Evolutionary conservation across 2,113 vertebrate genomes (phyloP).

Genomic region (Labrus mixtus): DNA sequence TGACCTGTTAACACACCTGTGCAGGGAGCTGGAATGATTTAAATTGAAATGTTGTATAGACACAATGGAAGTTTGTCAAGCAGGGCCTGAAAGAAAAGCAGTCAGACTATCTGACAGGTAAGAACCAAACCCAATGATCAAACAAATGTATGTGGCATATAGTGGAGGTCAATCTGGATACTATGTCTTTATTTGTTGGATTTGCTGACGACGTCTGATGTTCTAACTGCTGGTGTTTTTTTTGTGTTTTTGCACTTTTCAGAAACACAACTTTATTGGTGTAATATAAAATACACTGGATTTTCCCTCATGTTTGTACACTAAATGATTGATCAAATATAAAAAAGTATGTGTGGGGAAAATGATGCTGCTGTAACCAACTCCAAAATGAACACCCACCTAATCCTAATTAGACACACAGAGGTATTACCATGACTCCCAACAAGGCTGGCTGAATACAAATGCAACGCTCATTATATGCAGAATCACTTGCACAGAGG

Average conservation of each 20-base stretch:
- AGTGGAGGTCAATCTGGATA: not conserved
- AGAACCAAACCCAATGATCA: not conserved
- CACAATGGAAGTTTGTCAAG: not conserved
- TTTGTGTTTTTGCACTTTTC: too few species aligned
- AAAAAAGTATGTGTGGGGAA: not conserved
- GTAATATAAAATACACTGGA: not conserved
- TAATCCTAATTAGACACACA: conserved; percentile 6
- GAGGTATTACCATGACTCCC: not conserved
- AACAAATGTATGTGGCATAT: not conserved
- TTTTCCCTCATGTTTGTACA: not conserved
- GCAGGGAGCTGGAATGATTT: not conserved
- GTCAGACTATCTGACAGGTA: not conserved
- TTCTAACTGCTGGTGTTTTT: too few species aligned
- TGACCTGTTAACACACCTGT: not conserved
- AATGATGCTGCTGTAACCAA: not conserved
- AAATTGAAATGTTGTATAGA: too few species aligned
- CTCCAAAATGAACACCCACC: not conserved
- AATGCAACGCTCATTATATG: conserved; percentile 19
- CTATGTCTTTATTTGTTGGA: too few species aligned
- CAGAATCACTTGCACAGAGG: conserved; percentile 4
- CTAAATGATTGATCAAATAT: not conserved
- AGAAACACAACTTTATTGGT: not conserved
- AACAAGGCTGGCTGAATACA: not conserved
- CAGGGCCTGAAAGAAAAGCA: too few species aligned
- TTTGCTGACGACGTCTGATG: not conserved